Conservation (phyloP, 2,797 vertebrate genomes). For the Chloroceryle amazona region DNA sequence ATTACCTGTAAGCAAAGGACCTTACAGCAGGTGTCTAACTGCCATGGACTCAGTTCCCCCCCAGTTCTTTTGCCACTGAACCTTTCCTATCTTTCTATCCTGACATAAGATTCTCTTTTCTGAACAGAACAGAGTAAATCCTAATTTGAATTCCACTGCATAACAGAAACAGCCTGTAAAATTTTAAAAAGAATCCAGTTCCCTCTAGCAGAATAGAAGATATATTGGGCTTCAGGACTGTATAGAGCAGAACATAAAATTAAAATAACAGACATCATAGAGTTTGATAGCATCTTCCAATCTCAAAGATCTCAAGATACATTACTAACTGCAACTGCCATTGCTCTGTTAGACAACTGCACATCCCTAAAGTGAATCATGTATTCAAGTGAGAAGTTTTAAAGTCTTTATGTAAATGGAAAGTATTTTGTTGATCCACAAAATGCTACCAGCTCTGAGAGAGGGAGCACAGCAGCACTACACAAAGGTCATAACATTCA, state of each 20-base stretch:
- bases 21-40: not conserved
- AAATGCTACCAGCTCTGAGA: not conserved
- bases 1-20: not conserved
- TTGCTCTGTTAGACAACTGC: conserved; percentile 12
- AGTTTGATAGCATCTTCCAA: conserved; percentile 62
- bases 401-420: conserved; percentile 43
- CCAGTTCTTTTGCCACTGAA: not conserved
- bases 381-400: conserved; percentile 1
- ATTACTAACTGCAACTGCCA: conserved; percentile 31
- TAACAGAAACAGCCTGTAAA: conserved; percentile 62
- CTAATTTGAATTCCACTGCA: conserved; percentile 67
- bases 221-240: conserved; percentile 51
- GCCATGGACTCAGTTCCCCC: not conserved
- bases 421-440: conserved; percentile 14
- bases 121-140: conserved; percentile 21
- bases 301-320: conserved; percentile 53
- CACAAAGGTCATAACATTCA: conserved; percentile 23
- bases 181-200: conserved; percentile 42
- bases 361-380: conserved; percentile 29
- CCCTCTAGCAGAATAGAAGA: conserved; percentile 64
- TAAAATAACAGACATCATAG: conserved; percentile 67
- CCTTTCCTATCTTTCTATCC: not conserved
- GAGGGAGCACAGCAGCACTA: conserved; percentile 37
- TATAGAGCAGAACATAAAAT: conserved; percentile 63
- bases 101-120: not conserved